Conservation (phyloP, 2,888 invertebrate species). For the Saturnia japonica region DNA sequence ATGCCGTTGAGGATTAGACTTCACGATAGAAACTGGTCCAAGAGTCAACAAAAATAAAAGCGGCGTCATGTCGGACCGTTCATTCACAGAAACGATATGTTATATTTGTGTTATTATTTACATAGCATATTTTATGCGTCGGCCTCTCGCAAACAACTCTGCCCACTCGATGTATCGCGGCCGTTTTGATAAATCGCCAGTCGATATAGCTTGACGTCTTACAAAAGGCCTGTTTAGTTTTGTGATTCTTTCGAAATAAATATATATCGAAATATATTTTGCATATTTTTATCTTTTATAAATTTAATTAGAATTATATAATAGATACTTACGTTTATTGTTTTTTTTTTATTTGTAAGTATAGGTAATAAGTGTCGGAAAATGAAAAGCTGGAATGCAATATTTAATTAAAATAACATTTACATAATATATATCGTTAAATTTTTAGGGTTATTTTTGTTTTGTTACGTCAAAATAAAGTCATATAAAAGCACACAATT, state of each 20-base stretch:
- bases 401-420: no score
- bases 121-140: constrained; percentile 50
- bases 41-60: constrained; percentile 16
- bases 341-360: no score
- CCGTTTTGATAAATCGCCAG: constrained; percentile 48
- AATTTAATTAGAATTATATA: background rate
- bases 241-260: background rate
- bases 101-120: constrained; percentile 48
- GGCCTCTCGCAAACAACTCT: constrained; percentile 37
- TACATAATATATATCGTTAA: no score
- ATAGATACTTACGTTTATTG: background rate
- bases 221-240: background rate
- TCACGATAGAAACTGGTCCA: background rate
- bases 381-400: no score
- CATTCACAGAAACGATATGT: constrained; percentile 34
- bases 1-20: background rate
- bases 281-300: background rate
- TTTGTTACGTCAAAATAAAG: no score
- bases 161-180: constrained; percentile 38
- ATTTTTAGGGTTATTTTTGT: no score
- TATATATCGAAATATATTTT: background rate
- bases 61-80: constrained; percentile 8
- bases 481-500: no score
- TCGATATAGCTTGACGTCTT: background rate
- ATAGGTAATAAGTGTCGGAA: no score